Conservation (phyloP, 1,140 invertebrate species). For the Choristoneura fumiferana region DNA sequence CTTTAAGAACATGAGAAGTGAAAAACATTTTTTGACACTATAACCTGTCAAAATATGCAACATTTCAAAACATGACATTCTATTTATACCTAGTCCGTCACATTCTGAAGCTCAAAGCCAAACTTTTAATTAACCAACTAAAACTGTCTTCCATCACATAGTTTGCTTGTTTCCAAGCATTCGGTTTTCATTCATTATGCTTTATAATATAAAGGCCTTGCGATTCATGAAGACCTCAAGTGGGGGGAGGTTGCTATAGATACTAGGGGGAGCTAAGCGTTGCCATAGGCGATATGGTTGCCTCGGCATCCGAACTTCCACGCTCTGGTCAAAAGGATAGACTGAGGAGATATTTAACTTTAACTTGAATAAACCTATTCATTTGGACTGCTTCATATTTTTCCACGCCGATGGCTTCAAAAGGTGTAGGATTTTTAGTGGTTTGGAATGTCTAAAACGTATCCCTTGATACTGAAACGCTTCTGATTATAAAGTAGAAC, state of each 20-base stretch:
- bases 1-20: no score
- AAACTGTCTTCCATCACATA: constrained; percentile 38
- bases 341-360: neutral
- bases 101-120: constrained; percentile 28
- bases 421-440: no score
- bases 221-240: constrained; percentile 60
- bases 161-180: constrained; percentile 48
- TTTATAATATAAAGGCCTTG: constrained; percentile 34
- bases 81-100: no score
- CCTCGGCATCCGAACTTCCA: constrained; percentile 40
- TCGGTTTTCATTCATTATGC: constrained; percentile 61
- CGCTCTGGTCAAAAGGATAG: neutral
- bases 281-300: constrained; percentile 66
- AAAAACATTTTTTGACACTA: no score
- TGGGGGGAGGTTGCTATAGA: constrained; percentile 59
- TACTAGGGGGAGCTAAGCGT: constrained; percentile 45
- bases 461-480: no score
- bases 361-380: no score
- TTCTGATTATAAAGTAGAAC: no score
- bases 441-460: no score
- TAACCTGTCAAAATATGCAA: no score
- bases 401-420: no score
- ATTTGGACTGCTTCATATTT: no score
- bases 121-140: constrained; percentile 30
- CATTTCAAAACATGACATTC: no score